Evolutionary conservation across 2,113 vertebrate species (phyloP).

Genomic region (Pardalotus punctatus): DNA sequence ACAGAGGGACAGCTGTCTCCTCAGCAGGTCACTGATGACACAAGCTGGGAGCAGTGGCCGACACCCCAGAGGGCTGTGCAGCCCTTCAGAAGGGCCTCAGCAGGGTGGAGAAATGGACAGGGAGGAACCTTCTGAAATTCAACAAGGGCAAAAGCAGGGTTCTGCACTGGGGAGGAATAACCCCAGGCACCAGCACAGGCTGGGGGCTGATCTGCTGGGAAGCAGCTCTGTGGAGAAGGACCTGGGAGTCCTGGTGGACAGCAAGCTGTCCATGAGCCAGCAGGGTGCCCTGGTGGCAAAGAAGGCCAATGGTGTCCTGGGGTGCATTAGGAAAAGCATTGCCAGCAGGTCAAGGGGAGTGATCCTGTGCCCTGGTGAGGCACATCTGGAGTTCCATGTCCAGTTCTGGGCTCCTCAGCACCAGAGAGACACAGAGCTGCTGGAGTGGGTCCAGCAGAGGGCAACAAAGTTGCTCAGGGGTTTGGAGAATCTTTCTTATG

Average conservation of each 20-base stretch:
- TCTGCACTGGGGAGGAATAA: rapidly evolving
- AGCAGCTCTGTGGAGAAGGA: not conserved
- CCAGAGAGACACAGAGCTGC: too few relatives aligned
- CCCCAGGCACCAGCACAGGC: not conserved
- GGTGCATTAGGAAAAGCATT: rapidly evolving
- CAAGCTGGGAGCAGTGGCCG: not conserved
- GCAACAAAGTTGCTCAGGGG: not conserved
- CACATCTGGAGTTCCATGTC: not conserved
- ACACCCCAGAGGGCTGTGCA: not conserved
- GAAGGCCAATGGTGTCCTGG: not conserved
- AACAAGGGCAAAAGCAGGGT: not conserved
- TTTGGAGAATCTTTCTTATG: not conserved
- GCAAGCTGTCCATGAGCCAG: not conserved
- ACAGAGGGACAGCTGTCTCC: too few relatives aligned
- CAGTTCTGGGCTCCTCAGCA: not conserved
- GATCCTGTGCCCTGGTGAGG: not conserved
- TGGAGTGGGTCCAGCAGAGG: not conserved
- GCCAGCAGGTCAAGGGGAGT: rapidly evolving
- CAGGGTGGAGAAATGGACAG: too few relatives aligned
- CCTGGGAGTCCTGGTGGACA: not conserved
- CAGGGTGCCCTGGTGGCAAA: not conserved
- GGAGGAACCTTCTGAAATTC: not conserved
- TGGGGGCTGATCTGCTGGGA: rapidly evolving
- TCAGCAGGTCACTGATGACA: not conserved
- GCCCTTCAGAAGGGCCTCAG: not conserved